Conservation (phyloP, 2,113 vertebrate genomes). For the Engystomops pustulosus region DNA sequence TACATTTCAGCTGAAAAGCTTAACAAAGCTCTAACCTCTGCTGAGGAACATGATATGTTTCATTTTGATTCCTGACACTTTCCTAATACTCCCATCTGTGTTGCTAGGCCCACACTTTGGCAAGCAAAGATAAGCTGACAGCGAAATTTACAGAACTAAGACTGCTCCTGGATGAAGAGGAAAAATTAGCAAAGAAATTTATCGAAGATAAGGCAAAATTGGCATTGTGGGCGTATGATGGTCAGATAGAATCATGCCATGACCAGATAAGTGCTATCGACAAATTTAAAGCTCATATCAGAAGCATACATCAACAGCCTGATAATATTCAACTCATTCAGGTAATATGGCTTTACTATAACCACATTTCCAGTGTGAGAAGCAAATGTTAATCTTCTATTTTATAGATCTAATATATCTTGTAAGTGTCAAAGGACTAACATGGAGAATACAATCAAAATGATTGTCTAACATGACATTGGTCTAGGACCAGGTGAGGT, state of each 20-base stretch:
- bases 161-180: conserved; percentile 73
- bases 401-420: background rate
- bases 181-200: conserved; percentile 67
- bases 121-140: conserved; percentile 69
- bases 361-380: background rate
- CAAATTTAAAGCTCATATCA: conserved; percentile 59
- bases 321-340: conserved; percentile 68
- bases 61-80: background rate
- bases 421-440: background rate
- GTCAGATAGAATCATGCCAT: conserved; percentile 62
- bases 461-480: background rate
- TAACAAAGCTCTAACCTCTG: background rate
- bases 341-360: conserved; percentile 64
- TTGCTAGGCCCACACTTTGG: conserved; percentile 64
- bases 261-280: conserved; percentile 63
- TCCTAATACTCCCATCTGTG: conserved; percentile 22
- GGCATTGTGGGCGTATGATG: conserved; percentile 64
- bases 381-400: background rate
- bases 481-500: background rate
- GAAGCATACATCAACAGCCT: conserved; percentile 63
- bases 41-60: background rate
- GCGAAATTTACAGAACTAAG: conserved; percentile 69
- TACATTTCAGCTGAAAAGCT: conserved; percentile 35
- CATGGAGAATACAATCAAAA: background rate
- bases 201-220: conserved; percentile 70